These are phyloP conservation scores for human (Homo sapiens) DNA, from an alignment of 2,113 vertebrate genomes.

Conservation along the genomic window GRCh38 chr7:131445001-131445500, in stretches of 20 bases:
- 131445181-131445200: not conserved
- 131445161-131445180: not conserved
- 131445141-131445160: not conserved
- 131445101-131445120: not conserved
- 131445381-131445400: slow-evolving; percentile 4
- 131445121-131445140: slow-evolving; percentile 38
- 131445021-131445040: not conserved
- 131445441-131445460: too few species aligned
- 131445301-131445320: not conserved
- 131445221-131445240: not conserved
- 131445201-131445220: not conserved
- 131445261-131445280: not conserved
- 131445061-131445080: slow-evolving; percentile 43
- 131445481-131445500: not conserved
- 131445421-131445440: too few species aligned
- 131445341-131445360: not conserved
- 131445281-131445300: not conserved
- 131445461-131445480: not conserved
- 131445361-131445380: not conserved
- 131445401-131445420: not conserved
- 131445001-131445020: not conserved
- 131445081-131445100: slow-evolving; percentile 23
- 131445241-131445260: slow-evolving; percentile 33
- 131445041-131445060: slow-evolving; percentile 8
- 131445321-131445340: slow-evolving; percentile 23